Conservation (phyloP, 1,140 invertebrate genomes). For the Drosophila santomea region DNA sequence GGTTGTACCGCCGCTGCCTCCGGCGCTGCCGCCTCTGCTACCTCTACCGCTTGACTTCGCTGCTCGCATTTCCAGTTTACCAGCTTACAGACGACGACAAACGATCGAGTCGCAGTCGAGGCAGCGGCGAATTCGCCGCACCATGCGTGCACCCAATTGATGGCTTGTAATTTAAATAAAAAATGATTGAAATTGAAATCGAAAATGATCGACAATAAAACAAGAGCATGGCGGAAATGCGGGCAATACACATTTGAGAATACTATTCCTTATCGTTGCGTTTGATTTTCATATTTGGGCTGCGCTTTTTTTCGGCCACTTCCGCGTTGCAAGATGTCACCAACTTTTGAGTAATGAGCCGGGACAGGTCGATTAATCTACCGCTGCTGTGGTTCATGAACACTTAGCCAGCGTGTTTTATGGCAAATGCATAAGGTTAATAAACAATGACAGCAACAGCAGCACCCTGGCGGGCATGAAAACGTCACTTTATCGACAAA, state of each 20-base stretch:
- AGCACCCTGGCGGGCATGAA: slow-evolving; percentile 54
- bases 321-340: slow-evolving; percentile 66
- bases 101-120: slow-evolving; percentile 16
- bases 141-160: slow-evolving; percentile 28
- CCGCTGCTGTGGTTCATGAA: slow-evolving; percentile 36
- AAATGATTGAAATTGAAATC: slow-evolving; percentile 60
- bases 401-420: slow-evolving; percentile 70
- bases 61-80: slow-evolving; percentile 50
- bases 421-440: slow-evolving; percentile 77
- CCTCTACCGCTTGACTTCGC: slow-evolving; percentile 22
- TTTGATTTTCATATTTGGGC: slow-evolving; percentile 45
- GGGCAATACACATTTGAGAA: slow-evolving; percentile 8
- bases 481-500: slow-evolving; percentile 77
- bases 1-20: slow-evolving; percentile 35
- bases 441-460: slow-evolving; percentile 63
- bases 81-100: no score
- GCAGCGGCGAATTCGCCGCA: slow-evolving; percentile 45
- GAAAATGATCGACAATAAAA: slow-evolving; percentile 43
- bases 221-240: slow-evolving; percentile 44
- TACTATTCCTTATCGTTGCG: slow-evolving; percentile 35
- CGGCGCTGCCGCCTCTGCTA: background rate
- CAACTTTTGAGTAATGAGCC: slow-evolving; percentile 61
- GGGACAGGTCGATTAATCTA: slow-evolving; percentile 73
- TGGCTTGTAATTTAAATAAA: slow-evolving; percentile 59
- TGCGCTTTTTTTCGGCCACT: slow-evolving; percentile 48